These are phyloP conservation scores for Lipophrys pholis DNA, from an alignment of 2,113 vertebrate genomes.

Conservation along the genomic window DNA sequence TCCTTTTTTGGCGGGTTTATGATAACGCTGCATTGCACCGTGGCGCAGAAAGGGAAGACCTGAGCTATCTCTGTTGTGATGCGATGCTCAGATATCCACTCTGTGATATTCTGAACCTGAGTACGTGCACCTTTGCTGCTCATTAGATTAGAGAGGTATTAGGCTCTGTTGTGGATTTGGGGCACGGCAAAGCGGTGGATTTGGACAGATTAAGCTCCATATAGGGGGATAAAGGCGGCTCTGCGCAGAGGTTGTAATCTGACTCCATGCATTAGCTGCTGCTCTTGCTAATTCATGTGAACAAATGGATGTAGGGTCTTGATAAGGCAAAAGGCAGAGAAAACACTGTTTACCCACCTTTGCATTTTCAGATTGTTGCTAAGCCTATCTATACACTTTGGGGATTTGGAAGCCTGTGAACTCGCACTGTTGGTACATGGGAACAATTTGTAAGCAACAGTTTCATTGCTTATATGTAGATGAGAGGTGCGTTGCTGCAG, in stretches of 20 bases:
- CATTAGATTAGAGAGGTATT: slow-evolving; percentile 80
- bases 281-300: slow-evolving; percentile 70
- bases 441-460: background rate
- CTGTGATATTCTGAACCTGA: slow-evolving; percentile 48
- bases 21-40: slow-evolving; percentile 31
- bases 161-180: slow-evolving; percentile 80
- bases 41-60: slow-evolving; percentile 2
- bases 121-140: slow-evolving; percentile 68
- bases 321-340: slow-evolving; percentile 29
- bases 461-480: background rate
- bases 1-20: background rate
- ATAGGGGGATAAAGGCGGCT: slow-evolving; percentile 78
- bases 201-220: slow-evolving; percentile 76
- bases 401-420: slow-evolving; percentile 47
- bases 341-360: slow-evolving; percentile 56
- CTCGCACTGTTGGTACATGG: slow-evolving; percentile 14
- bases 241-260: slow-evolving; percentile 74
- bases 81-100: slow-evolving; percentile 17
- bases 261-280: slow-evolving; percentile 73
- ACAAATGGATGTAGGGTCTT: slow-evolving; percentile 63
- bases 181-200: slow-evolving; percentile 73
- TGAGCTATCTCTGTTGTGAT: slow-evolving; percentile 15
- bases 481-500: background rate
- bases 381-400: slow-evolving; percentile 41
- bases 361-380: slow-evolving; percentile 35